phyloP scores from a whole-genome alignment of 1,140 invertebrate species.

The Drosophila tsacasi region DNA sequence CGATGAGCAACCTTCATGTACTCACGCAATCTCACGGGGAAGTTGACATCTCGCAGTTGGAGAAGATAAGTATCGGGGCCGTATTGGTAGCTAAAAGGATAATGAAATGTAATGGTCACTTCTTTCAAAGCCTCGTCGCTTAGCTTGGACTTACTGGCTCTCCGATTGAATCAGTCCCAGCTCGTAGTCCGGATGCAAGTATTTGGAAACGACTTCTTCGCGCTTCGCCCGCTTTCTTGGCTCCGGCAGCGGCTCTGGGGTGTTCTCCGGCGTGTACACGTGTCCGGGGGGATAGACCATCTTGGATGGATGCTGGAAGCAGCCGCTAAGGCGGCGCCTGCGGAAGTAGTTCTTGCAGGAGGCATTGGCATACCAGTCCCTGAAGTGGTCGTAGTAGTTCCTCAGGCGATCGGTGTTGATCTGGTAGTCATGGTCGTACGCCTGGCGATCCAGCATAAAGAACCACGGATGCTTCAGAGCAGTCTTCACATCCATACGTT shows the following conservation, averaged over 20 bases:
- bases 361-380: slow-evolving; percentile 95
- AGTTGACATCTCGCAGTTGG: slow-evolving; percentile 95
- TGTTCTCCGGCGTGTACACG: slow-evolving; percentile 90
- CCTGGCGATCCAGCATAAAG: slow-evolving; percentile 88
- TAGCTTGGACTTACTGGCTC: slow-evolving; percentile 90
- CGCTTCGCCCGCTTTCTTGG: slow-evolving; percentile 87
- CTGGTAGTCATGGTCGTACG: slow-evolving; percentile 87
- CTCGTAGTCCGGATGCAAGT: slow-evolving; percentile 93
- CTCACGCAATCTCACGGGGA: slow-evolving; percentile 94
- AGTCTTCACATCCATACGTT: slow-evolving; percentile 91
- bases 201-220: slow-evolving; percentile 90
- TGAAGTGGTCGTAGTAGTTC: slow-evolving; percentile 92
- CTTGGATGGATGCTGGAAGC: slow-evolving; percentile 95
- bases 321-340: slow-evolving; percentile 91
- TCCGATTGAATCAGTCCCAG: slow-evolving; percentile 92
- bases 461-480: slow-evolving; percentile 96
- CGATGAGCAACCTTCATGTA: slow-evolving; percentile 96
- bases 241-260: slow-evolving; percentile 87
- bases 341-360: slow-evolving; percentile 94
- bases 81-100: slow-evolving; percentile 93
- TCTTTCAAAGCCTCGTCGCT: neutral
- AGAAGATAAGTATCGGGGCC: slow-evolving; percentile 98
- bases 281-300: slow-evolving; percentile 97
- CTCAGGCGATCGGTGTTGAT: slow-evolving; percentile 91
- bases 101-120: neutral